Conservation (phyloP, 1,140 invertebrate genomes). For the Ctenoplectra terminalis region DNA sequence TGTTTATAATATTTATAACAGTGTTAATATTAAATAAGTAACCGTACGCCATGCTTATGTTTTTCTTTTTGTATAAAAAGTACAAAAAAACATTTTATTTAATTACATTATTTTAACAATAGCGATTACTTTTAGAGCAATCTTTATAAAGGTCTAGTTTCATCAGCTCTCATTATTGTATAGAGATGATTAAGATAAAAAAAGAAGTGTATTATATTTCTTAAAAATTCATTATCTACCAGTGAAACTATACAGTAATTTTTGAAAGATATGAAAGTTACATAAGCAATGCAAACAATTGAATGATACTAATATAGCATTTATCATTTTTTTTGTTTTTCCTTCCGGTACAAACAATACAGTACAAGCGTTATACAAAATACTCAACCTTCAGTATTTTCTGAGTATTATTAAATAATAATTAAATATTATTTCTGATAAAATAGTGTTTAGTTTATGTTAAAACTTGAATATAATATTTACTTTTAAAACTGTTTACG, state of each 20-base stretch:
- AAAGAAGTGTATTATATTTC: slow-evolving; percentile 16
- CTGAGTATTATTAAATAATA: neutral
- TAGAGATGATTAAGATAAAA: neutral
- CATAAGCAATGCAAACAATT: neutral
- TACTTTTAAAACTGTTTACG: neutral
- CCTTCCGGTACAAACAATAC: too few relatives aligned
- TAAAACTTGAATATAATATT: neutral
- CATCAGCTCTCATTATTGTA: neutral
- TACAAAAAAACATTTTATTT: slow-evolving; percentile 1
- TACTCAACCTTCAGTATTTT: neutral
- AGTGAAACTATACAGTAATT: slow-evolving; percentile 22
- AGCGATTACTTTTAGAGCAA: neutral
- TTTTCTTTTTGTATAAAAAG: neutral
- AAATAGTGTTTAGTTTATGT: slow-evolving; percentile 7
- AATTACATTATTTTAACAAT: too few relatives aligned
- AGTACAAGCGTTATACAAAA: neutral
- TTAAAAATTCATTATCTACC: neutral
- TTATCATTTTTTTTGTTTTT: neutral
- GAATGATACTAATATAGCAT: neutral
- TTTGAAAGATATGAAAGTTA: slow-evolving; percentile 4
- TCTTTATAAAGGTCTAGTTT: neutral
- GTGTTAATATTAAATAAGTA: neutral
- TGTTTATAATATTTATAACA: neutral
- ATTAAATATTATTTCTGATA: neutral
- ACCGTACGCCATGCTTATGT: too few relatives aligned